Percentiles rank a stretch among this genome's conserved stretches.
These are phyloP conservation scores for Arion vulgaris DNA, from an alignment of 1,140 invertebrate genomes.

Conservation along the genomic window DNA sequence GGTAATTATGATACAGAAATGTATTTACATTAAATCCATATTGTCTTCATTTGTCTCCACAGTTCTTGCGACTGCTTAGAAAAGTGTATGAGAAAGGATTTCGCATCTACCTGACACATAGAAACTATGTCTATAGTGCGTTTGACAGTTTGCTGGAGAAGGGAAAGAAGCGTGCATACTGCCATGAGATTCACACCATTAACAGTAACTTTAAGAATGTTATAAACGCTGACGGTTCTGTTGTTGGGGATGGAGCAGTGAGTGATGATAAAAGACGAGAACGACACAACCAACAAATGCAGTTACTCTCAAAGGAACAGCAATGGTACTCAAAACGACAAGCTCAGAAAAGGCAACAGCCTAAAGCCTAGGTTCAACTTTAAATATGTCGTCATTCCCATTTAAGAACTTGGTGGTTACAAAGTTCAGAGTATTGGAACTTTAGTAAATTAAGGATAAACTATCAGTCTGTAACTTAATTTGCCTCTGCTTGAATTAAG, in stretches of 20 bases:
- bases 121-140: conserved; percentile 23
- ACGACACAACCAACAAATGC: not conserved
- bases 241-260: not conserved
- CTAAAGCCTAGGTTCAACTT: too few relatives aligned
- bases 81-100: conserved; percentile 31
- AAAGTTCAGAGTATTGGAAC: too few relatives aligned
- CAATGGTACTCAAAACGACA: not conserved
- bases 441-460: too few relatives aligned
- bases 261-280: not conserved
- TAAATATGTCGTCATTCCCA: too few relatives aligned
- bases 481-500: too few relatives aligned
- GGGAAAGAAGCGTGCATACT: conserved; percentile 10
- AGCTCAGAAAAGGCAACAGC: not conserved
- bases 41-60: not conserved
- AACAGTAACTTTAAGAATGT: conserved; percentile 14
- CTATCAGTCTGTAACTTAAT: too few relatives aligned
- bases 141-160: conserved; percentile 14
- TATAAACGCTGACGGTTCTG: not conserved
- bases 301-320: not conserved
- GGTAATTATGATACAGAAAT: too few relatives aligned
- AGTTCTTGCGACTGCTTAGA: conserved; percentile 20
- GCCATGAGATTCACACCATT: conserved; percentile 27
- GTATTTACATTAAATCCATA: not conserved
- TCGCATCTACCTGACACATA: conserved; percentile 31
- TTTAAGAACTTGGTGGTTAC: too few relatives aligned